Evolutionary conservation across 2,888 invertebrate species (phyloP).

Genomic region (Leucophenga montana): DNA sequence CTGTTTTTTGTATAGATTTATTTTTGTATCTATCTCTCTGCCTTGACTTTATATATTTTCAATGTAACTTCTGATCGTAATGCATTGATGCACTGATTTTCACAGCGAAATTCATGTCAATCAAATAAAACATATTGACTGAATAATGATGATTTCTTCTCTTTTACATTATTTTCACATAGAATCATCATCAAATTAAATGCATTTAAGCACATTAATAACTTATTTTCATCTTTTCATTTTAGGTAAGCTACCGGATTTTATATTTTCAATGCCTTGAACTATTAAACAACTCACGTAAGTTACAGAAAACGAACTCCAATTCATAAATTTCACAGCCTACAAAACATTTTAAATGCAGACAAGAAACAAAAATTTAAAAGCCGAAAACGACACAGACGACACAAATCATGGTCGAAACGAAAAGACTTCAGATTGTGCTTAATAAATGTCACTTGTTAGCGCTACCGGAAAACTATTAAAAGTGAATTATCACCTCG

Average conservation of each 20-base stretch:
- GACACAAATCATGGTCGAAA: slow-evolving; percentile 23
- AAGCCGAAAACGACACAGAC: no score
- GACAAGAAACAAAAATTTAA: not conserved
- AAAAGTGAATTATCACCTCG: slow-evolving; percentile 63
- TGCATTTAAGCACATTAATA: not conserved
- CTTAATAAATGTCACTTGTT: slow-evolving; percentile 63
- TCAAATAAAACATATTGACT: no score
- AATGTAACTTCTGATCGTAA: no score
- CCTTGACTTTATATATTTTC: no score
- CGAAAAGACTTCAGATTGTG: slow-evolving; percentile 1
- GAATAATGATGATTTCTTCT: no score
- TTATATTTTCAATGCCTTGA: no score
- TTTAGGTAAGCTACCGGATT: slow-evolving; percentile 10
- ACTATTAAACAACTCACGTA: not conserved
- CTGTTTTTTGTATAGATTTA: no score
- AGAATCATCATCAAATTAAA: not conserved
- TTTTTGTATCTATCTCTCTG: no score
- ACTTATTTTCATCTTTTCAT: not conserved
- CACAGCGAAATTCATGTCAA: no score
- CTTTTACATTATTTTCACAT: no score
- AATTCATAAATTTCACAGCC: slow-evolving; percentile 2
- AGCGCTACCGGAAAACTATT: slow-evolving; percentile 65
- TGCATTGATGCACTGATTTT: no score
- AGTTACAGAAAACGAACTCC: not conserved
- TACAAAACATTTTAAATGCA: no score